Evolutionary conservation across 2,888 invertebrate species (phyloP), one percentile per base, ranked within the genome.

Genomic region (Orchesellides sinensis): DNA sequence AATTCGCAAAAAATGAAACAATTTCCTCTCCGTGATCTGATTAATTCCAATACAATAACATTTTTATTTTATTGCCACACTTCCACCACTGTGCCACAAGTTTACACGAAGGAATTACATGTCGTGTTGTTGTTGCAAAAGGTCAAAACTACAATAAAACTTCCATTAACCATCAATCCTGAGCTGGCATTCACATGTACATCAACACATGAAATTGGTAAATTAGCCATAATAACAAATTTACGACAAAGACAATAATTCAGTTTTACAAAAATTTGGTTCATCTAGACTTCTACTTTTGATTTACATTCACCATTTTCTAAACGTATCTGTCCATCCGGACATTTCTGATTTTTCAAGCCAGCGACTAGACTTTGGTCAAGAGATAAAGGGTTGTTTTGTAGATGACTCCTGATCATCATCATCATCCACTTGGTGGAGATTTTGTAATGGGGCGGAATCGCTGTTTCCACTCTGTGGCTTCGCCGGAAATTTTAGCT

Each of bases 251-350:
- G 73, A 45, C 47, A 56, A 56, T 52, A 54, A 49, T n/a, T 17
- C 19, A 49, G n/a, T 4, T n/a, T 6, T 6, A 32, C 32, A 32
- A 10, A 32, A n/a, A 40, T 14, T 63, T 63, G 35, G 5, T 40
- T 68, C 32, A 49, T 61, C 73, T 80, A 81, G 47, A 68, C 45
- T 17, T 54, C 59, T 21, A 81, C 61, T 61, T 47, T 73, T n/a
- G 45, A 27, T 70, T 61, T 32, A 27, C 82, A 82, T 40, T 70
- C 35, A 14, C 70, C 70, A 54, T 14, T 52, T 5, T 27, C 12
- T 19, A 54, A 45, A 14, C 70, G 47, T 10, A 54, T 32, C 14
- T 54, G 52, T 6, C 54, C 54, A 12, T 17, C 8, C 4, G 70
- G 70, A 29, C 70, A 70, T 12, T 17, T 8, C 32, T 54, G 27